Evolutionary conservation across 1,140 invertebrate genomes (phyloP).

Genomic region (Drosophila takahashii): DNA sequence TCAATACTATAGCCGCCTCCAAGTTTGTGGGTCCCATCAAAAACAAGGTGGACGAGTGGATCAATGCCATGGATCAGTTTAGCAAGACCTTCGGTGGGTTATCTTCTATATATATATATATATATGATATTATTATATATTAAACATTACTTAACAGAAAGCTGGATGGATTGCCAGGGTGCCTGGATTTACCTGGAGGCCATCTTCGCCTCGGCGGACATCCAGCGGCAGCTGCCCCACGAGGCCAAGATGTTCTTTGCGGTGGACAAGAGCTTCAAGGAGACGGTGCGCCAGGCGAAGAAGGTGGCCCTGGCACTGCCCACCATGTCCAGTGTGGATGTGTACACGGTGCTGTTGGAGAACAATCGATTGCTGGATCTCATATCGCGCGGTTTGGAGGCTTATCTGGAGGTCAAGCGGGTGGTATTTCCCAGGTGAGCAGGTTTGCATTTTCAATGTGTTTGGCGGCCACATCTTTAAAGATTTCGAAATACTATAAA

Average conservation of each 20-base stretch:
- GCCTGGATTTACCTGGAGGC: slow-evolving; percentile 95
- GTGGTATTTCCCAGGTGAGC: slow-evolving; percentile 93
- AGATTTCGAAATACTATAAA: too few species aligned
- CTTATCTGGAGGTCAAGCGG: slow-evolving; percentile 94
- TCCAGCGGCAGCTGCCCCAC: slow-evolving; percentile 93
- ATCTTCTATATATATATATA: background rate
- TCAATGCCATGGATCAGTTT: slow-evolving; percentile 90
- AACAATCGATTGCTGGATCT: slow-evolving; percentile 92
- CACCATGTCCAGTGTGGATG: slow-evolving; percentile 87
- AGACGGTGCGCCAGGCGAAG: slow-evolving; percentile 90
- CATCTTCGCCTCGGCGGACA: slow-evolving; percentile 95
- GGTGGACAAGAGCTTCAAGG: slow-evolving; percentile 95
- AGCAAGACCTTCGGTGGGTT: slow-evolving; percentile 89
- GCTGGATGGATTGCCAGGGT: slow-evolving; percentile 93
- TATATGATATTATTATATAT: background rate
- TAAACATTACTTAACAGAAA: slow-evolving; percentile 87
- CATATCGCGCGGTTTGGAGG: slow-evolving; percentile 92
- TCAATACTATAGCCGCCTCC: slow-evolving; percentile 93
- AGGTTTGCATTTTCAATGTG: too few species aligned
- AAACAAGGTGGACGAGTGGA: slow-evolving; percentile 92
- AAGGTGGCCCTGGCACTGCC: slow-evolving; percentile 91
- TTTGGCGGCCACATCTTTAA: too few species aligned
- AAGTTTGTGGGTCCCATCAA: slow-evolving; percentile 93
- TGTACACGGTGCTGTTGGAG: slow-evolving; percentile 90
- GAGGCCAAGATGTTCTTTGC: slow-evolving; percentile 93